Evolutionary conservation across 2,113 vertebrate species (phyloP).

Genomic region (Hippocampus mohnikei): DNA sequence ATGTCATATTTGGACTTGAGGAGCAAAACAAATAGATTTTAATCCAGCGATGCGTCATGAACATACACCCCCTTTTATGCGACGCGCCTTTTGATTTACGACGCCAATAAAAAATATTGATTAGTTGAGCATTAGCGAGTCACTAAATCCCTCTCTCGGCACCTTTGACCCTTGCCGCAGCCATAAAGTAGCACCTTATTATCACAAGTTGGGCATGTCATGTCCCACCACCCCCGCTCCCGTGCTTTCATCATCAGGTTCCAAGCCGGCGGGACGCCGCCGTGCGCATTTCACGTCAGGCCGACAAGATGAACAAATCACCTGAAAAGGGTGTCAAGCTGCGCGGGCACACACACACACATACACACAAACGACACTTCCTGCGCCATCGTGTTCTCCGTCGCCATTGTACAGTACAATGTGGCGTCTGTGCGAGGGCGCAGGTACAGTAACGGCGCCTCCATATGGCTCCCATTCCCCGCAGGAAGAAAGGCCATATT

Average conservation of each 20-base stretch:
- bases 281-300: not conserved
- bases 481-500: conserved; percentile 59
- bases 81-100: conserved; percentile 11
- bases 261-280: conserved; percentile 32
- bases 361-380: not conserved
- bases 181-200: conserved; percentile 47
- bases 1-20: conserved; percentile 8
- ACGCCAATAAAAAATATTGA: conserved; percentile 18
- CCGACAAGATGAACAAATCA: conserved; percentile 1
- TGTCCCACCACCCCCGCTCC: not conserved
- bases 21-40: conserved; percentile 4
- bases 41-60: not conserved
- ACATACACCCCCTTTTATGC: not conserved
- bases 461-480: conserved; percentile 66
- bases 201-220: conserved; percentile 31
- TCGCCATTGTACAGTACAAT: conserved; percentile 43
- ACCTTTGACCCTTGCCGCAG: conserved; percentile 32
- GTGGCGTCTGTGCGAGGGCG: conserved; percentile 43
- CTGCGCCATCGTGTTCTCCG: not conserved
- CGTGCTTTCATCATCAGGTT: conserved; percentile 38
- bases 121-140: conserved; percentile 16
- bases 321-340: not conserved
- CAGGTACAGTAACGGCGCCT: conserved; percentile 52
- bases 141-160: conserved; percentile 21
- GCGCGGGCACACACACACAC: not conserved